Base-by-base conservation (phyloP, 2,888 invertebrate species). In the Leptogaster cylindrica region DNA sequence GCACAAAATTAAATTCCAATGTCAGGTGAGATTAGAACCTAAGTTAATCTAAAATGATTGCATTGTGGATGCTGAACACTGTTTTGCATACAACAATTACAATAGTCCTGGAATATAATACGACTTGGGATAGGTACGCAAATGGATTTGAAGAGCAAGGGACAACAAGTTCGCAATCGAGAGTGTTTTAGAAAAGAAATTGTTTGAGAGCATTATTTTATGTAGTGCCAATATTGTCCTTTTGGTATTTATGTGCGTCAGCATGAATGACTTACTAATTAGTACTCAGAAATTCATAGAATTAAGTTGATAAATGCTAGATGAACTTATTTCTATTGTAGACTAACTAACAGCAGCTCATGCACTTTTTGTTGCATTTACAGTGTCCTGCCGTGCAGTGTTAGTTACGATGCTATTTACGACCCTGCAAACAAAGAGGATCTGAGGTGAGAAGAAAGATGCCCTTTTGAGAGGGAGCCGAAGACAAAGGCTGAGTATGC, bases 1-100 rank as follows among this genome's bases (percentile, higher is more conserved):
- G 89, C 16, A 85, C 86, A 20, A 84, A 85, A 76, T 84, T 84
- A 78, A 88, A 88, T 79, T 89, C 89, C 66, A 86, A 88, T 74
- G 88, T 89, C 68, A 89, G 88, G 89, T 89, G 82, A 81, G 77
- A 76, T 73, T 25, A 31, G 48, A 61, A 33, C 31, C 31, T 46
- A 41, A 55, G 27, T 18, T 27, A n/a, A 16, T 6, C 39, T 44
- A 5, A 27, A 18, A 16, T 28, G 44, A 28, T 41, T 44, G 16
- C 28, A 52, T n/a, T n/a, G n/a, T n/a, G n/a, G n/a, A n/a, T n/a
- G n/a, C n/a, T n/a, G n/a, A n/a, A n/a, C n/a, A n/a, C n/a, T n/a
- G n/a, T n/a, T n/a, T n/a, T n/a, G n/a, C n/a, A n/a, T n/a, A n/a
- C n/a, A n/a, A n/a, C n/a, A n/a, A n/a, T n/a, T n/a, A n/a, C n/a